Evolutionary conservation across 2,888 invertebrate species (phyloP), one percentile per base, ranked within the genome.

Genomic region (Phortica okadai): DNA sequence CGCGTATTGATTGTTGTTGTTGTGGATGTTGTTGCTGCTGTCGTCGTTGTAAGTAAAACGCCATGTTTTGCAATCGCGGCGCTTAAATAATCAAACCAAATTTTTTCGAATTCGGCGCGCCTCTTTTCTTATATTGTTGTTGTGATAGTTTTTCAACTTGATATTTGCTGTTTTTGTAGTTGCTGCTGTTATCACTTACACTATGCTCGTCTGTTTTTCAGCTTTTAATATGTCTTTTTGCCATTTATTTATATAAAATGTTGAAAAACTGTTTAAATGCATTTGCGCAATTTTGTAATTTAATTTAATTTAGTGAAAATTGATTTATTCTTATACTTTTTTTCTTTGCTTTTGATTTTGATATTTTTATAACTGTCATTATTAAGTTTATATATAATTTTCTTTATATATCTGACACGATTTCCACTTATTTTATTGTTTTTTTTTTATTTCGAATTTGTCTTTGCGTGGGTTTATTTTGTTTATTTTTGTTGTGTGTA

Each of bases 11-110:
- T 8, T 21, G 69, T 50, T 70, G 50, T 70, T 67, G 42, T 66
- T 66, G 42, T 66, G 4, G 41, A 42, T 7, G 41, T 66, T 66
- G 25, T 25, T 70, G 16, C 50, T 21, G 50, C 16, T 54, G 25
- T 50, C 50, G 16, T 70, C 50, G 50, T 50, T 50, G 45, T 70
- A 70, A 54, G 50, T 50, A 25, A 50, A 54, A 70, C 70, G 70
- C 70, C 70, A 72, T 72, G 70, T 72, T 72, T 72, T 72, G 70
- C 69, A 69, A 45, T 69, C n/a, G 21, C 21, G 33, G 45, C 33
- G 21, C 66, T 66, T 66, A 11, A 6, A n/a, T n/a, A 54, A 14
- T 10, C n/a, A 54, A 54, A 54, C 54, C 10, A 66, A 66, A 66
- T 14, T 42, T 66, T 42, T 6, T 2, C 10, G 2, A 66, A 5